phyloP scores from a whole-genome alignment of 1,140 invertebrate genomes.

The Pseudomyrmex sp. region DNA sequence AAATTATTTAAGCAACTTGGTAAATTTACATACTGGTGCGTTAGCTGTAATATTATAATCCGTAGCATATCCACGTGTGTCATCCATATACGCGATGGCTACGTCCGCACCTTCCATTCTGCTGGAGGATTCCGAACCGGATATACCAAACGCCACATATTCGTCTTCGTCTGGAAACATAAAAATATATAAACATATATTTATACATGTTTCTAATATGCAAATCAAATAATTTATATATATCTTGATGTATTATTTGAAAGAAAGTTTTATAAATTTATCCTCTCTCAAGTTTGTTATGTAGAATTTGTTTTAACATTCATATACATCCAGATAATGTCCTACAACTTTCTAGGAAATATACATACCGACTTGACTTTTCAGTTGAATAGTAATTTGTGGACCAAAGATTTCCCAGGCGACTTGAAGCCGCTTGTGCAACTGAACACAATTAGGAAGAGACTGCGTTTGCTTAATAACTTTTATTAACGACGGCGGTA shows the following conservation, averaged over 20 bases:
- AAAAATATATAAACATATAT: not conserved
- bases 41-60: slow-evolving; percentile 95
- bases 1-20: not conserved
- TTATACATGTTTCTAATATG: too few relatives aligned
- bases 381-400: slow-evolving; percentile 94
- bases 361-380: slow-evolving; percentile 89
- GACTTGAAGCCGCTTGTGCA: slow-evolving; percentile 93
- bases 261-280: too few relatives aligned
- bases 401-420: slow-evolving; percentile 96
- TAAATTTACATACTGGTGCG: slow-evolving; percentile 88
- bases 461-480: slow-evolving; percentile 86
- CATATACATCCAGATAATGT: too few relatives aligned
- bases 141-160: slow-evolving; percentile 95
- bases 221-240: too few relatives aligned
- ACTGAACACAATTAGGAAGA: slow-evolving; percentile 93
- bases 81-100: slow-evolving; percentile 91
- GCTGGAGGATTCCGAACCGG: slow-evolving; percentile 89
- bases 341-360: not conserved
- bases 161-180: slow-evolving; percentile 87
- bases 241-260: too few relatives aligned
- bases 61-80: slow-evolving; percentile 89
- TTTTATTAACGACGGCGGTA: slow-evolving; percentile 92
- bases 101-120: slow-evolving; percentile 95
- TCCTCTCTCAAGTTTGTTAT: too few relatives aligned
- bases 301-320: too few relatives aligned